Evolutionary conservation across 2,888 invertebrate genomes (phyloP).

Genomic region (Agonopterix subpropinquella): DNA sequence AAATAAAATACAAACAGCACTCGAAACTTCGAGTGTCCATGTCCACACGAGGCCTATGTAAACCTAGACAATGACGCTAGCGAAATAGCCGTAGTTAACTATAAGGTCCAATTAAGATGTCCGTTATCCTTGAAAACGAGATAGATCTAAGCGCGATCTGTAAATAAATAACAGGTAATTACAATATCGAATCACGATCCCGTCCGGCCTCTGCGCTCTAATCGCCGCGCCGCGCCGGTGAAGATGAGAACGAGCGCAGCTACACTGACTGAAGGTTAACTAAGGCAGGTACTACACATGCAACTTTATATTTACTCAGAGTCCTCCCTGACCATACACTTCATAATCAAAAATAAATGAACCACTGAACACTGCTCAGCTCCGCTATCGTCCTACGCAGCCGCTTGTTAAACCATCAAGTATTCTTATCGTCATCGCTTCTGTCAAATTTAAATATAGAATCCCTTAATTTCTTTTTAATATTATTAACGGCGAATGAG

Average conservation of each 20-base stretch:
- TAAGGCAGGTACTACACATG: slow-evolving; percentile 5
- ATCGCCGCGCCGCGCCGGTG: slow-evolving; percentile 51
- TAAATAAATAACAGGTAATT: slow-evolving; percentile 68
- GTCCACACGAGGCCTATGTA: slow-evolving; percentile 46
- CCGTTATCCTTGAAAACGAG: slow-evolving; percentile 62
- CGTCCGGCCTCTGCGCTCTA: slow-evolving; percentile 48
- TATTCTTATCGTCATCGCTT: slow-evolving; percentile 66
- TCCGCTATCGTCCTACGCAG: slow-evolving; percentile 61
- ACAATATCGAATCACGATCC: slow-evolving; percentile 69
- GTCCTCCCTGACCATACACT: neutral
- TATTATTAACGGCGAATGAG: slow-evolving; percentile 55
- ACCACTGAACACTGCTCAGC: slow-evolving; percentile 52
- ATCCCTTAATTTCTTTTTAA: slow-evolving; percentile 62
- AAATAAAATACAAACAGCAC: slow-evolving; percentile 70
- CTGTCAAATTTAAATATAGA: slow-evolving; percentile 69
- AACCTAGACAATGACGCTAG: slow-evolving; percentile 52
- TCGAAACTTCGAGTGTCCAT: slow-evolving; percentile 48
- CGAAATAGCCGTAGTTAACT: slow-evolving; percentile 53
- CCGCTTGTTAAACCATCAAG: slow-evolving; percentile 61
- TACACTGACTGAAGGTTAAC: slow-evolving; percentile 48
- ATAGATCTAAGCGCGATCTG: slow-evolving; percentile 48
- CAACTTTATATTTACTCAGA: neutral
- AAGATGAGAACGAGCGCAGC: slow-evolving; percentile 57
- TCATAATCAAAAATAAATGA: slow-evolving; percentile 61
- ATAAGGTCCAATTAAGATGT: slow-evolving; percentile 62